These are phyloP conservation scores for Rhabditoides inermis DNA, from an alignment of 2,888 invertebrate genomes.

Conservation along the genomic window DNA sequence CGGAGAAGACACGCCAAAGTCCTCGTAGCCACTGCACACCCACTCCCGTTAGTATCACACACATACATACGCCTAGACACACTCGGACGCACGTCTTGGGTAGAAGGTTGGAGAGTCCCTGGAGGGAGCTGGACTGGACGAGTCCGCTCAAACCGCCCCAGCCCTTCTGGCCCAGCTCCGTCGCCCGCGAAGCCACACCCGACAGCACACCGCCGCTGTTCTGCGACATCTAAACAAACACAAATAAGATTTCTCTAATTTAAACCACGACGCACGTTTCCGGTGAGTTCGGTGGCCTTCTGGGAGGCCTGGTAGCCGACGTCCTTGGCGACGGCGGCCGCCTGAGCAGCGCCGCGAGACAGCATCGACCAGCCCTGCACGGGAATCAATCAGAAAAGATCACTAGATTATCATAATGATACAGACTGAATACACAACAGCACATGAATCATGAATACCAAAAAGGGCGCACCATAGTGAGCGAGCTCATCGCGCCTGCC, in stretches of 20 bases:
- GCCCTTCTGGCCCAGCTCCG: slow-evolving; percentile 43
- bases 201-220: slow-evolving; percentile 24
- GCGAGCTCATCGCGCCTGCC: slow-evolving; percentile 42
- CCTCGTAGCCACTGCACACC: no score
- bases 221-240: slow-evolving; percentile 18
- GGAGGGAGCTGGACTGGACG: slow-evolving; percentile 49
- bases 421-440: background rate
- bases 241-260: no score
- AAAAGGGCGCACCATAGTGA: slow-evolving; percentile 31
- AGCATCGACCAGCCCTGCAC: slow-evolving; percentile 48
- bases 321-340: slow-evolving; percentile 48
- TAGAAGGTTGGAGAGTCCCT: slow-evolving; percentile 29
- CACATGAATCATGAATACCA: slow-evolving; percentile 1
- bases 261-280: slow-evolving; percentile 21
- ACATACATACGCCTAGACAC: no score
- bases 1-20: no score
- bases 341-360: slow-evolving; percentile 43
- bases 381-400: background rate
- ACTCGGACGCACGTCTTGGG: slow-evolving; percentile 18
- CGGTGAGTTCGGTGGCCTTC: slow-evolving; percentile 44
- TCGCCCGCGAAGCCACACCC: slow-evolving; percentile 36
- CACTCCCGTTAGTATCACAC: no score
- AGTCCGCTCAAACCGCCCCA: slow-evolving; percentile 44
- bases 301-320: slow-evolving; percentile 39
- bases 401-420: no score